phyloP scores from a whole-genome alignment of 1,140 invertebrate species.

The Cyclina sinensis region DNA sequence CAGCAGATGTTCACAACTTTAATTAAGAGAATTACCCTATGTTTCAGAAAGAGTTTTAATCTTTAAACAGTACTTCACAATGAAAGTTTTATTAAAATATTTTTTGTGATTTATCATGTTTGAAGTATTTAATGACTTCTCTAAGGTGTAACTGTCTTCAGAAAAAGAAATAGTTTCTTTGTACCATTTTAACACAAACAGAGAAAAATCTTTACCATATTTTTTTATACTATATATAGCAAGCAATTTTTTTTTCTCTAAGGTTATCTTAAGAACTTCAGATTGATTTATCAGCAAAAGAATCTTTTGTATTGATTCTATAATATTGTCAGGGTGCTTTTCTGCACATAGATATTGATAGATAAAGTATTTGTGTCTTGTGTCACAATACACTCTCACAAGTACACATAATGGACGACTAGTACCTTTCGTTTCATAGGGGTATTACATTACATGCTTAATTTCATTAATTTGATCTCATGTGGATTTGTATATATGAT shows the following conservation, averaged over 20 bases:
- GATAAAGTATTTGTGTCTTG: not conserved
- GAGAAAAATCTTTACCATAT: too few species aligned
- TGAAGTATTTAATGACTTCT: too few species aligned
- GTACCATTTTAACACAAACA: too few species aligned
- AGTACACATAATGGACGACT: not conserved
- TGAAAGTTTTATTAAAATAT: too few species aligned
- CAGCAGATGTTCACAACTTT: too few species aligned
- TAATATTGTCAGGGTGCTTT: not conserved
- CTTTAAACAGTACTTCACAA: too few species aligned
- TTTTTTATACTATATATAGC: too few species aligned
- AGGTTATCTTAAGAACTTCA: not conserved
- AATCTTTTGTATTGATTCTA: not conserved
- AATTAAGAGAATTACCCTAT: too few species aligned
- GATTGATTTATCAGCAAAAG: conserved; percentile 12
- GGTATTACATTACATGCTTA: not conserved
- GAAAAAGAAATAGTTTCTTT: too few species aligned
- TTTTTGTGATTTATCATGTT: too few species aligned
- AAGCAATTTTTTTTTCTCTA: not conserved
- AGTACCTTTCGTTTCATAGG: not conserved
- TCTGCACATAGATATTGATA: conserved; percentile 11
- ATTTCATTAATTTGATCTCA: not conserved
- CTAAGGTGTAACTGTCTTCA: too few species aligned
- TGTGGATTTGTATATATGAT: not conserved
- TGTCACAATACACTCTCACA: not conserved
- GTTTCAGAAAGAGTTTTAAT: too few species aligned